Base-by-base conservation (phyloP, 2,797 vertebrate genomes). In the Triplophysa yarkandensis region DNA sequence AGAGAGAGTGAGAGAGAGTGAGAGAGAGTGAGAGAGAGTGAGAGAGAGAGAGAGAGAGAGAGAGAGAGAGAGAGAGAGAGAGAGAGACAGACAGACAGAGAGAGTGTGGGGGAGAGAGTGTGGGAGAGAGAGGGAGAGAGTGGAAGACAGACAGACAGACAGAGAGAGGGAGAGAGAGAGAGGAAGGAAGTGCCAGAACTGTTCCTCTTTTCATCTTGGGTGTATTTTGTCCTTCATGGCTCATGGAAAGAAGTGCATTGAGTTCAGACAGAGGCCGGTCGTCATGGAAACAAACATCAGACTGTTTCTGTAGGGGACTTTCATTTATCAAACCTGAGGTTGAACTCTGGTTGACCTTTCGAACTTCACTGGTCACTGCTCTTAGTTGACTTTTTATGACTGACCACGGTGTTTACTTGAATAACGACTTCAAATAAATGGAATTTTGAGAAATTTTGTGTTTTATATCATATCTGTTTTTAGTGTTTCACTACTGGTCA, bases 231-330 rank as follows among this genome's bases (percentile, higher is more conserved):
- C 21, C 6, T 58, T 69, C 71, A 44, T 65, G 23, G 64, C 14
- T 55, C 73, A 77, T 77, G 80, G 69, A 77, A 74, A 76, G 77
- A 73, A 23, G n/a, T 28, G 17, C 16, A 4, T 14, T 1, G n/a
- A 25, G 80, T 70, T 79, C 77, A 76, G 25, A 30, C 0, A 6
- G 48, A 64, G 50, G 48, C 46, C 25, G 9, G 34, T n/a, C 4
- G 3, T 34, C 14, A n/a, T 19, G 13, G 48, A 13, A 64, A 52
- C 52, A 34, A 30, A 44, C 60, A 2, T 10, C 7, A 4, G 2
- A 8, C 17, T 19, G 19, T 23, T 43, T 34, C 69, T 39, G 46
- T 23, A 4, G 57, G 36, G 32, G 27, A 61, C 63, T 68, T 57
- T 19, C 44, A 19, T 46, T 17, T 46, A 8, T 46, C 8, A 13